Evolutionary conservation across 2,888 invertebrate genomes (phyloP).

Genomic region (Pimpla rufipes): DNA sequence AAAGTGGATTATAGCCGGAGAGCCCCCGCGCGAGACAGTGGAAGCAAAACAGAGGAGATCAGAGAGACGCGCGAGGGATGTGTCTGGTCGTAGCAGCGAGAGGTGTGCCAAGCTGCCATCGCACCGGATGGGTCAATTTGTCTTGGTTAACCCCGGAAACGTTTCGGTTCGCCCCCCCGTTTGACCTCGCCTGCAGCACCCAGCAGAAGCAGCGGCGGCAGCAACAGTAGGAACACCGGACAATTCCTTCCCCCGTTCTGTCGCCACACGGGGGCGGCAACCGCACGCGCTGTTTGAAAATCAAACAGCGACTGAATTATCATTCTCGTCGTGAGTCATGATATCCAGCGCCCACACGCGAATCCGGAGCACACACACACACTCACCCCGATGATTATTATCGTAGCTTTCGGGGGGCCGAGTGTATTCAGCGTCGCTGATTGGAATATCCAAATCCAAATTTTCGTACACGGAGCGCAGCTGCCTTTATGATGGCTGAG

Average conservation of each 20-base stretch:
- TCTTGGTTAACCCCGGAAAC: slow-evolving; percentile 72
- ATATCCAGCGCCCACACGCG: background rate
- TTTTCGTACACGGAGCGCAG: too few relatives aligned
- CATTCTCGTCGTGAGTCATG: background rate
- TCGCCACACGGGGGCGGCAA: background rate
- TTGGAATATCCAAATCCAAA: too few relatives aligned
- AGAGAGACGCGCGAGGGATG: slow-evolving; percentile 25
- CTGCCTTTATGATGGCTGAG: too few relatives aligned
- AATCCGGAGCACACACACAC: background rate
- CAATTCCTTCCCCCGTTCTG: slow-evolving; percentile 37
- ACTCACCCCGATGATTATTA: too few relatives aligned
- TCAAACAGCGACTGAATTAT: slow-evolving; percentile 18
- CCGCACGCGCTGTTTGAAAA: slow-evolving; percentile 14
- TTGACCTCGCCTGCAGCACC: background rate
- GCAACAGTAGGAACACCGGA: slow-evolving; percentile 28
- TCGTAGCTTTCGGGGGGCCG: background rate
- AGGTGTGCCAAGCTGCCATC: slow-evolving; percentile 57
- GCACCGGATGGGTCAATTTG: slow-evolving; percentile 68
- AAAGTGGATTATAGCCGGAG: slow-evolving; percentile 32
- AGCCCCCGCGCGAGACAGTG: background rate
- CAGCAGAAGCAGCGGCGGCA: background rate
- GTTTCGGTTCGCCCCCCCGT: slow-evolving; percentile 49
- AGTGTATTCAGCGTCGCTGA: background rate
- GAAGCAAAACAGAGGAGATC: slow-evolving; percentile 31
- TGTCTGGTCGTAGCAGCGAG: slow-evolving; percentile 46